These are phyloP conservation scores for Crocuta crocuta DNA, from an alignment of 2,113 vertebrate genomes.

Conservation along the genomic window DNA sequence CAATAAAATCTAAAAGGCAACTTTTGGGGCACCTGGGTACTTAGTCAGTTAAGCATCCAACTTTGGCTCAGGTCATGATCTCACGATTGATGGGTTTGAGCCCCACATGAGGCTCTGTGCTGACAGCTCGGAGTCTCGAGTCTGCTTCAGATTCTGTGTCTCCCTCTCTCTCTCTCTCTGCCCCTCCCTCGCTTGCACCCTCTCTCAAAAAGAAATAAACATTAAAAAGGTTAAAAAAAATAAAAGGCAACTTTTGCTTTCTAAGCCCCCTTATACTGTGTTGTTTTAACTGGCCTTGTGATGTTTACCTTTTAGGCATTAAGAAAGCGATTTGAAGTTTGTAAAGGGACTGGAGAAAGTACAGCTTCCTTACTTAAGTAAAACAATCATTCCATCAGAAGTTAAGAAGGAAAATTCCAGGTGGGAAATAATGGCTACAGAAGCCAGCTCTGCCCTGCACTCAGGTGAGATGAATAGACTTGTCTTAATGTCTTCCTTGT, in stretches of 20 bases:
- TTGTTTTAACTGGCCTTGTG: background rate
- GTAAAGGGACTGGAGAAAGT: background rate
- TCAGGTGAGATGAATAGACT: background rate
- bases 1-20: constrained; percentile 42
- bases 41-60: too few species aligned
- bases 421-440: background rate
- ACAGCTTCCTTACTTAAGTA: background rate
- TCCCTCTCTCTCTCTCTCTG: too few species aligned
- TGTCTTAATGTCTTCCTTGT: background rate
- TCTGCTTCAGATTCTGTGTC: too few species aligned
- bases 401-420: background rate
- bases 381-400: background rate
- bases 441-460: background rate
- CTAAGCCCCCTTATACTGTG: background rate
- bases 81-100: too few species aligned
- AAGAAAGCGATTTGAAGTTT: constrained; percentile 42
- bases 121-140: too few species aligned
- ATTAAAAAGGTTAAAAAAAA: too few species aligned
- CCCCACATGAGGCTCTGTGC: too few species aligned
- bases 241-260: background rate
- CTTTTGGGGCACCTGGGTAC: background rate
- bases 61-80: too few species aligned
- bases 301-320: background rate
- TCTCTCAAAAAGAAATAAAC: too few species aligned
- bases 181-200: too few species aligned